Evolutionary conservation across 2,888 invertebrate genomes (phyloP), one percentile per base, ranked within the genome.

Genomic region (Tenthredo livida): DNA sequence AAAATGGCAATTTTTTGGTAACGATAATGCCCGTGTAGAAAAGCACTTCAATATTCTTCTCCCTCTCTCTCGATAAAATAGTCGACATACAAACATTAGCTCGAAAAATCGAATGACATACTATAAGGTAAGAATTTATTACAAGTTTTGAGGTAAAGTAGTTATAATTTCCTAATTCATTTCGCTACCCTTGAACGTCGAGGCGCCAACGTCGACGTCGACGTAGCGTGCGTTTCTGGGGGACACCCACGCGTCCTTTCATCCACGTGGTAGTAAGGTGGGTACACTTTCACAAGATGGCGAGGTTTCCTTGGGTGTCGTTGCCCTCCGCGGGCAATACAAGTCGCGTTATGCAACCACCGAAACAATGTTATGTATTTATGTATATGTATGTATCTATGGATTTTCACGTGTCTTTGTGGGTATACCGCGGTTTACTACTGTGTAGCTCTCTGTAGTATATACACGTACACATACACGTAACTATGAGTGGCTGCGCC

Each of bases 211-310:
- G 54, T 54, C 54, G 2, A n/a, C 54, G 54, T 54, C 54, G n/a
- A n/a, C 7, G n/a, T 70, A 40, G 29, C 29, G 29, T 7, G 3
- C 70, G 25, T 1, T 61, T 9, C 9, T 25, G 12, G 15, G 40
- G n/a, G 61, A 84, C 72, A 87, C 90, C 90, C 87, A 90, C 90
- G 90, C 87, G 84, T 89, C 84, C 85, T 86, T 7, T 17, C 88
- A 86, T 85, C 88, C 88, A 78, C 78, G 67, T 84, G 50, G 37
- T 54, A 87, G 87, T 85, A 88, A 88, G 86, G 86, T 87, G 84
- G 86, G 87, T 88, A 88, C 91, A 91, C 92, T 92, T 92, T 92
- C 92, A 91, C 92, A 90, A 90, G 85, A 89, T 89, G 89, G 89
- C 89, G 88, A 87, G 2, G 21, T 40, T 43, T 70, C 33, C 15